Evolutionary conservation across 2,888 invertebrate genomes (phyloP).

Genomic region (Eupithecia vulgata): DNA sequence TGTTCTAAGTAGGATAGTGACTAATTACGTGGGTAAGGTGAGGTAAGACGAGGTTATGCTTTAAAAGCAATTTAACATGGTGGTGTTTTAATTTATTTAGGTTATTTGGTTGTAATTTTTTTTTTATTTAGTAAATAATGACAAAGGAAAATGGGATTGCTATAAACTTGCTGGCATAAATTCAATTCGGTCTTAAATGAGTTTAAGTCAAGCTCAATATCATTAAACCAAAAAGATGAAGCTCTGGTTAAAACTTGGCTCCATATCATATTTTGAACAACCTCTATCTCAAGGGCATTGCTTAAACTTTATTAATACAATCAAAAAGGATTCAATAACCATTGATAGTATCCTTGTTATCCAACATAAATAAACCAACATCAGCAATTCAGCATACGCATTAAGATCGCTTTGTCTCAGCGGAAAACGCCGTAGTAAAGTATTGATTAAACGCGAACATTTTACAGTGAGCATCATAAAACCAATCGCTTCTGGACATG

Average conservation of each 20-base stretch:
- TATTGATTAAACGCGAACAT: slow-evolving; percentile 39
- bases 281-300: neutral
- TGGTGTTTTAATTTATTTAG: no score
- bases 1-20: no score
- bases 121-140: neutral
- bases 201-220: neutral
- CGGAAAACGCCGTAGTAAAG: slow-evolving; percentile 33
- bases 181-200: neutral
- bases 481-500: slow-evolving; percentile 74
- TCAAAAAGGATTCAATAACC: neutral
- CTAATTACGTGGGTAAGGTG: no score
- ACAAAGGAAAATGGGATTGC: neutral
- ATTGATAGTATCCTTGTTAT: neutral
- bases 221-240: neutral
- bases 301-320: neutral
- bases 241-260: neutral
- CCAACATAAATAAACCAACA: neutral
- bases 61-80: no score
- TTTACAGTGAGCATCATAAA: slow-evolving; percentile 58
- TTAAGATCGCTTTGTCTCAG: slow-evolving; percentile 24
- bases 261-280: neutral
- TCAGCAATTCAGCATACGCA: slow-evolving; percentile 6
- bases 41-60: no score
- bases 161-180: neutral
- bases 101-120: no score